phyloP scores from a whole-genome alignment of 2,888 invertebrate genomes.

The Agrochola macilenta region DNA sequence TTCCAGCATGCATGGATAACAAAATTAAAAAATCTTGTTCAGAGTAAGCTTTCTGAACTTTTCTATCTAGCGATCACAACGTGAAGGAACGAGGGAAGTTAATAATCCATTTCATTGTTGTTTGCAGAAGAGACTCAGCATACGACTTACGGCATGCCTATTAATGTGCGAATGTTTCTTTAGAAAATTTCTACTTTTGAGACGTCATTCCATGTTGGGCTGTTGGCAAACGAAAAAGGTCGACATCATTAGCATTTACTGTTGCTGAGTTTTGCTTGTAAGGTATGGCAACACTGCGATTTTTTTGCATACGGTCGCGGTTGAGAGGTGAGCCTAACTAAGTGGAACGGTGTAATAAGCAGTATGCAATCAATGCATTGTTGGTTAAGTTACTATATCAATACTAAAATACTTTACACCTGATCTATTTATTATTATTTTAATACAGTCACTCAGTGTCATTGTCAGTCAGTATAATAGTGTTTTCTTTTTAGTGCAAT shows the following conservation, averaged over 20 bases:
- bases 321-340: slow-evolving; percentile 24
- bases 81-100: slow-evolving; percentile 50
- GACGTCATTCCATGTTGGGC: slow-evolving; percentile 36
- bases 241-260: slow-evolving; percentile 47
- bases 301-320: slow-evolving; percentile 48
- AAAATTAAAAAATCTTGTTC: background rate
- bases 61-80: background rate
- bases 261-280: slow-evolving; percentile 20
- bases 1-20: background rate
- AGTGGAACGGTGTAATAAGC: slow-evolving; percentile 28
- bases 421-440: background rate
- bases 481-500: too few species aligned
- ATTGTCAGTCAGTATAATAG: too few species aligned
- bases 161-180: slow-evolving; percentile 53
- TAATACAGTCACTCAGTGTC: background rate
- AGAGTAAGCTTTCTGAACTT: slow-evolving; percentile 19
- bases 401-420: background rate
- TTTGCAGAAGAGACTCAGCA: slow-evolving; percentile 52
- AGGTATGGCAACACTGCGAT: slow-evolving; percentile 9
- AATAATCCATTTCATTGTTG: slow-evolving; percentile 65
- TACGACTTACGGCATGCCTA: slow-evolving; percentile 45
- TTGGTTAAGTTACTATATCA: background rate
- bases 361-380: slow-evolving; percentile 15
- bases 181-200: slow-evolving; percentile 40
- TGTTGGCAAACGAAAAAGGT: slow-evolving; percentile 36